Evolutionary conservation across 2,888 invertebrate species (phyloP).

Genomic region (Drosophila austrosaltans): DNA sequence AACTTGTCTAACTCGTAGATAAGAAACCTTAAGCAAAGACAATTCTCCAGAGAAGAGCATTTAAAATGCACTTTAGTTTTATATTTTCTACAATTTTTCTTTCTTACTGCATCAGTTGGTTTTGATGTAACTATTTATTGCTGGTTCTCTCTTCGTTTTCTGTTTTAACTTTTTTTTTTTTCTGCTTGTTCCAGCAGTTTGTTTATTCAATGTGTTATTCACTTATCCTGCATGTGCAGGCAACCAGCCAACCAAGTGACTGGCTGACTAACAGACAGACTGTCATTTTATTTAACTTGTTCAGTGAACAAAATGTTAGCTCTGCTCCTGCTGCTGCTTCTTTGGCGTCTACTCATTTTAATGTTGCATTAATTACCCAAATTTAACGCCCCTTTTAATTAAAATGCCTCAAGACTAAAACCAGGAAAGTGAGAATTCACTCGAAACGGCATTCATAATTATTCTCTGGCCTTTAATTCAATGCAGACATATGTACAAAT

Average conservation of each 20-base stretch:
- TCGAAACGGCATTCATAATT: constrained; percentile 54
- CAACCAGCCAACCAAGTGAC: constrained; percentile 10
- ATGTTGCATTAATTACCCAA: constrained; percentile 60
- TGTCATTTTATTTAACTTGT: constrained; percentile 12
- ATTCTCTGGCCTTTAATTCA: constrained; percentile 41
- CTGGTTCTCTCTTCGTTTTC: constrained; percentile 44
- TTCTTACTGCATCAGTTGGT: constrained; percentile 3
- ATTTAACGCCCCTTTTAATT: constrained; percentile 66
- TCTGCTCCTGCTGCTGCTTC: neutral
- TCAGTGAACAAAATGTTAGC: constrained; percentile 20
- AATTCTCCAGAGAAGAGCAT: neutral
- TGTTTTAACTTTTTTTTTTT: constrained; percentile 45
- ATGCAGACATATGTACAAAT: constrained; percentile 52
- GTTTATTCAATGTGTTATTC: constrained; percentile 64
- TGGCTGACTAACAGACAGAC: too few species aligned
- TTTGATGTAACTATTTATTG: constrained; percentile 17
- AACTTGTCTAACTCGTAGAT: too few species aligned
- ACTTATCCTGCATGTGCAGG: constrained; percentile 57
- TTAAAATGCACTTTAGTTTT: neutral
- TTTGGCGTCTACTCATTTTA: constrained; percentile 18
- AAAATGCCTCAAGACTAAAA: constrained; percentile 46
- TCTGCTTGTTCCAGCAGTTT: constrained; percentile 49
- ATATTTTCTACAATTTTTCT: neutral
- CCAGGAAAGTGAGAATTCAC: neutral
- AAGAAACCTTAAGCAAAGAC: too few species aligned